These are phyloP conservation scores for Chaitophorus viminalis DNA, from an alignment of 2,888 invertebrate genomes.

Conservation along the genomic window DNA sequence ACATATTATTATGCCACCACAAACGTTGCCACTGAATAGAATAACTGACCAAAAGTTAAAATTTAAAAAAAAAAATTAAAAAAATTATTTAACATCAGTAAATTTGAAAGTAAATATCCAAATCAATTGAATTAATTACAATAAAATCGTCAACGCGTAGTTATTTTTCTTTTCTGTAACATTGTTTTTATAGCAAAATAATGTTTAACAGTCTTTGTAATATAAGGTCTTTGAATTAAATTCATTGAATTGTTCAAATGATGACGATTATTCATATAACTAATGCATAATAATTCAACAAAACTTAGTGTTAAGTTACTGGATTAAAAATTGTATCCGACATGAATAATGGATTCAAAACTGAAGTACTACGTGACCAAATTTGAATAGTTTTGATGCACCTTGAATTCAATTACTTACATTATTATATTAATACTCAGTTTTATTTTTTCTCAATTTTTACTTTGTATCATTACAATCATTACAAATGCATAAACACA, in stretches of 20 bases:
- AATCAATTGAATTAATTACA: too few relatives aligned
- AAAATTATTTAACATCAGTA: too few relatives aligned
- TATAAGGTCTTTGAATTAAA: background rate
- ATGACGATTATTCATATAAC: background rate
- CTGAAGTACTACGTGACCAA: constrained; percentile 1
- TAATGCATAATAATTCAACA: background rate
- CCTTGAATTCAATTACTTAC: background rate
- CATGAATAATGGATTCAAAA: background rate
- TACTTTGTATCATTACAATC: background rate
- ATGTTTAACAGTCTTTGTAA: background rate
- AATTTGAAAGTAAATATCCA: too few relatives aligned
- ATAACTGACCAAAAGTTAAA: too few relatives aligned
- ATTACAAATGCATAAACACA: too few relatives aligned
- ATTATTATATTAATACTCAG: background rate
- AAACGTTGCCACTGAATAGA: too few relatives aligned
- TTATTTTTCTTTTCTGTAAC: too few relatives aligned
- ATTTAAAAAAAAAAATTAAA: too few relatives aligned
- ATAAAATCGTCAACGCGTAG: too few relatives aligned
- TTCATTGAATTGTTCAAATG: background rate
- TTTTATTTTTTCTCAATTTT: background rate
- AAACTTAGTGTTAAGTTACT: constrained; percentile 7
- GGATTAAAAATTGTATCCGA: constrained; percentile 32
- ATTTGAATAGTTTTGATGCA: background rate
- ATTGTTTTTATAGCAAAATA: background rate
- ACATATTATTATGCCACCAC: too few relatives aligned